Evolutionary conservation across 35 echinoderm and acorn worm genomes (phyloP).

Genomic region (Apostichopus japonicus): DNA sequence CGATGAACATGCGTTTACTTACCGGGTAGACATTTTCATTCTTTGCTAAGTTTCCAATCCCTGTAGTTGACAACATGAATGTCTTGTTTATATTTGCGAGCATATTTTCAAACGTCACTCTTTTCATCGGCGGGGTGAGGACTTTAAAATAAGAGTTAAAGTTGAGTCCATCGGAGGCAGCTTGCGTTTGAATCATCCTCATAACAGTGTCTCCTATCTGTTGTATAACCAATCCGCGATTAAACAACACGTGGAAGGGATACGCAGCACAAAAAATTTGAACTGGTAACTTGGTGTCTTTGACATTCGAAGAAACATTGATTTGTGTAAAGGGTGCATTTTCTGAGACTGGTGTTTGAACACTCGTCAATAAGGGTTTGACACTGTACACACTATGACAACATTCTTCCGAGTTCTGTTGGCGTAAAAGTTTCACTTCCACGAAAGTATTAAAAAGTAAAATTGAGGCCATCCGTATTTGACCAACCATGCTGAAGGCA

Average conservation of each 20-base stretch:
- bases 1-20: background rate
- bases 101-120: constrained; percentile 85
- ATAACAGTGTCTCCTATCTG: constrained; percentile 90
- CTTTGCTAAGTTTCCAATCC: constrained; percentile 54
- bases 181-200: constrained; percentile 74
- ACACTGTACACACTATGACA: constrained; percentile 76
- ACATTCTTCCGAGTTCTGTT: constrained; percentile 68
- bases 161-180: constrained; percentile 73
- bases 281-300: constrained; percentile 73
- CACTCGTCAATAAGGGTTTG: constrained; percentile 70
- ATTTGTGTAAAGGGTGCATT: constrained; percentile 30
- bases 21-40: constrained; percentile 55
- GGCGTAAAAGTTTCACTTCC: constrained; percentile 71
- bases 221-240: constrained; percentile 75
- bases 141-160: constrained; percentile 88
- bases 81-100: constrained; percentile 84
- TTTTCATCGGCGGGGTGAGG: constrained; percentile 64
- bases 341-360: constrained; percentile 47
- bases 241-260: constrained; percentile 91
- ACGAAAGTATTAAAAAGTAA: constrained; percentile 96
- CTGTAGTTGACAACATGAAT: constrained; percentile 73
- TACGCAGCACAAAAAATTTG: constrained; percentile 80
- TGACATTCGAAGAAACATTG: constrained; percentile 10
- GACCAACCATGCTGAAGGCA: constrained; percentile 90
- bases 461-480: constrained; percentile 90